These are phyloP conservation scores for Drosophila pegasa DNA, from an alignment of 2,888 invertebrate genomes.

Conservation along the genomic window DNA sequence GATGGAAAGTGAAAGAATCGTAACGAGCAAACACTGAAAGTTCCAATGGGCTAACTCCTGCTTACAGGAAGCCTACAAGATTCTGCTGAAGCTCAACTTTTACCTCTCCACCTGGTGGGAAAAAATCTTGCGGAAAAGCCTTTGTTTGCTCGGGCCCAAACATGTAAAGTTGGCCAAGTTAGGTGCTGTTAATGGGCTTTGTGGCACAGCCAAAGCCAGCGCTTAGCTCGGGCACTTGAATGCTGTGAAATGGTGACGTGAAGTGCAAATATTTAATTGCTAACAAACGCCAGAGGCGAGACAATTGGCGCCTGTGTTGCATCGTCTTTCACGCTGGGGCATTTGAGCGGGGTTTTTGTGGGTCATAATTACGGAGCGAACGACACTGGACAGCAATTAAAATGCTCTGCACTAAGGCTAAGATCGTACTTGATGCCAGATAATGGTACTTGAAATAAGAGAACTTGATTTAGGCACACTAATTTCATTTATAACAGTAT, in stretches of 20 bases:
- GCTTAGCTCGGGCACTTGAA: conserved; percentile 32
- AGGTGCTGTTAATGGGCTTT: conserved; percentile 19
- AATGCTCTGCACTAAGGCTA: conserved; percentile 1
- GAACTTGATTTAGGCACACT: neutral
- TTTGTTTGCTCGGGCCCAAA: conserved; percentile 15
- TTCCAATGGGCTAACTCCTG: neutral
- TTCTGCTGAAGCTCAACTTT: neutral
- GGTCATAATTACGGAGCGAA: conserved; percentile 39
- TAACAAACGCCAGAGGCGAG: conserved; percentile 60
- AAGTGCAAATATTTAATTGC: conserved; percentile 77
- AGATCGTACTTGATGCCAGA: neutral
- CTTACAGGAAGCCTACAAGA: neutral
- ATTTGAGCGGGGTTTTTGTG: conserved; percentile 22
- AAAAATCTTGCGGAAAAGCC: neutral
- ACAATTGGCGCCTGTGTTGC: conserved; percentile 64
- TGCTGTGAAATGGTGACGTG: conserved; percentile 54
- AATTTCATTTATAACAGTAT: neutral
- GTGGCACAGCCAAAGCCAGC: conserved; percentile 9
- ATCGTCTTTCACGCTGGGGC: conserved; percentile 30
- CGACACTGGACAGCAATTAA: conserved; percentile 45
- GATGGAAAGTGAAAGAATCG: neutral
- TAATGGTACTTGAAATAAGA: neutral
- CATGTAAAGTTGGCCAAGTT: conserved; percentile 42
- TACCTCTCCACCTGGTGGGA: too few relatives aligned
- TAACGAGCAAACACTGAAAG: neutral